phyloP scores from a whole-genome alignment of 2,888 invertebrate genomes.

The Ormyrus nitidulus region DNA sequence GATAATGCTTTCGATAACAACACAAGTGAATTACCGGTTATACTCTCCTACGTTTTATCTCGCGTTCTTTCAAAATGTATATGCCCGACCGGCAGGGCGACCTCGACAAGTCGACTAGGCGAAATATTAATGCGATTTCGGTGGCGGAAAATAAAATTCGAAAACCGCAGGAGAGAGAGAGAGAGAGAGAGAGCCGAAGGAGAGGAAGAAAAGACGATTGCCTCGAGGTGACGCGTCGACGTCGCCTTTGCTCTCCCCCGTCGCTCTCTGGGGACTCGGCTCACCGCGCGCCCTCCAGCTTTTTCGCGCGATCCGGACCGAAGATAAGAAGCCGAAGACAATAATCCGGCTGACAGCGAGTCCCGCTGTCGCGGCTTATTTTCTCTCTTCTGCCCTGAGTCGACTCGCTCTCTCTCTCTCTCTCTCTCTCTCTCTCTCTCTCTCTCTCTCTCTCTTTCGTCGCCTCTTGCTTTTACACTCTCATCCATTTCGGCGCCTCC shows the following conservation, averaged over 20 bases:
- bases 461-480: constrained; percentile 15
- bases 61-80: no score
- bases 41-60: background rate
- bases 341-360: constrained; percentile 75
- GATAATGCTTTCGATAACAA: background rate
- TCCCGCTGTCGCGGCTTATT: constrained; percentile 70
- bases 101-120: background rate
- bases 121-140: constrained; percentile 17
- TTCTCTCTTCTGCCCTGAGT: constrained; percentile 43
- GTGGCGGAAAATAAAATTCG: constrained; percentile 16
- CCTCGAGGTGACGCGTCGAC: background rate
- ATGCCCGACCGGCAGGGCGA: no score
- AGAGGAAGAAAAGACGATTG: background rate
- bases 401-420: constrained; percentile 19
- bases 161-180: background rate
- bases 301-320: constrained; percentile 50
- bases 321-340: constrained; percentile 74
- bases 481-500: background rate
- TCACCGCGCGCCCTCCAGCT: constrained; percentile 12
- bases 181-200: background rate
- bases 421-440: constrained; percentile 2
- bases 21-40: background rate
- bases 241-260: background rate
- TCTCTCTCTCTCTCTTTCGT: constrained; percentile 7
- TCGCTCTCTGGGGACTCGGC: constrained; percentile 38